These are phyloP conservation scores for Copidosoma aretas DNA, from an alignment of 2,888 invertebrate species.

Conservation along the genomic window DNA sequence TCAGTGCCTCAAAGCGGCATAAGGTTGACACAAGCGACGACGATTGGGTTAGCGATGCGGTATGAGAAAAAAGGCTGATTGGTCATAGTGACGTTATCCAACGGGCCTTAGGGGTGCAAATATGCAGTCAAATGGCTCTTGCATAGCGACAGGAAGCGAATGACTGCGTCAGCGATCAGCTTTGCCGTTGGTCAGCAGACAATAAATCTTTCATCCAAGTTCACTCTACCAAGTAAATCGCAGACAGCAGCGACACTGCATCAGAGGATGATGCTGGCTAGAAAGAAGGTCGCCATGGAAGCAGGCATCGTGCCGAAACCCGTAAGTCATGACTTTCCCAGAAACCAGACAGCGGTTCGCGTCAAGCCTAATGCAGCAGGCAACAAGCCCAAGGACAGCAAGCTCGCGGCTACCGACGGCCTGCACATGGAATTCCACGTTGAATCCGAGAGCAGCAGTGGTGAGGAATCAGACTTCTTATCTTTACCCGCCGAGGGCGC, in stretches of 20 bases:
- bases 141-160: too few relatives aligned
- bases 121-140: conserved; percentile 53
- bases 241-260: conserved; percentile 57
- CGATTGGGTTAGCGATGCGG: conserved; percentile 63
- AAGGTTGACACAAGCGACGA: too few relatives aligned
- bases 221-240: conserved; percentile 48
- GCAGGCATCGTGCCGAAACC: too few relatives aligned
- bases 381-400: conserved; percentile 59
- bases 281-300: conserved; percentile 60
- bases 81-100: conserved; percentile 60
- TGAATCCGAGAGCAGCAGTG: conserved; percentile 64
- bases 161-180: too few relatives aligned
- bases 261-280: conserved; percentile 59
- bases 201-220: conserved; percentile 36
- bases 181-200: conserved; percentile 28
- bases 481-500: conserved; percentile 65
- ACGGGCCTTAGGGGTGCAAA: too few relatives aligned
- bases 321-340: too few relatives aligned
- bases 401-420: conserved; percentile 60
- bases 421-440: conserved; percentile 63
- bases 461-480: too few relatives aligned
- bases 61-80: conserved; percentile 59
- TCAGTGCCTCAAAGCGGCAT: conserved; percentile 61
- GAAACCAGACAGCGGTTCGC: too few relatives aligned
- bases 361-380: too few relatives aligned